A percentile compares a stretch with the other conserved stretches of the same genome.
Conservation (phyloP, 2,113 vertebrate species). For the Hiodon alosoides region DNA sequence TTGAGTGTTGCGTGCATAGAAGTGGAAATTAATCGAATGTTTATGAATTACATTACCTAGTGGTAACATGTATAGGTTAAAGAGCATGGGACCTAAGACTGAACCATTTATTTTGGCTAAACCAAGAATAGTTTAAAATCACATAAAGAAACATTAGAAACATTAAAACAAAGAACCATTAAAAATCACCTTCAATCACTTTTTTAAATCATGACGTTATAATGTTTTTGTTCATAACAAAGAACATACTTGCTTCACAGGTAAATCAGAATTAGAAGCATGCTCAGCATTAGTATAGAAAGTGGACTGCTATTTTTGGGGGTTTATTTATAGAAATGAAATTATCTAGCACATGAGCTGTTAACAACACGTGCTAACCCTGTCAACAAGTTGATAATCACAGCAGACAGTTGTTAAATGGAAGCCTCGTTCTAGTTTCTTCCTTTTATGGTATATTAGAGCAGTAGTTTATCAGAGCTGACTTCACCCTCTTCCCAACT, state of each 20-base stretch:
- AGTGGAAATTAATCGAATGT: background rate
- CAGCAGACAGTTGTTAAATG: background rate
- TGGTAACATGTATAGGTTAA: too few relatives aligned
- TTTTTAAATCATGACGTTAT: too few relatives aligned
- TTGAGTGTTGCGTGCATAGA: background rate
- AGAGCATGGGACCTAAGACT: too few relatives aligned
- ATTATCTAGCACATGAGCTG: background rate
- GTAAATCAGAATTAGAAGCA: background rate
- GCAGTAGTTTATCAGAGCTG: background rate
- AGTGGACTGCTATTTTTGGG: background rate
- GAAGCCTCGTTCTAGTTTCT: slow-evolving; percentile 6
- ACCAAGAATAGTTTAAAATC: too few relatives aligned
- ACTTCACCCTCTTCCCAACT: background rate
- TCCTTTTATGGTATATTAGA: slow-evolving; percentile 18
- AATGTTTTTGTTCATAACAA: too few relatives aligned
- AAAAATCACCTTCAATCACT: too few relatives aligned
- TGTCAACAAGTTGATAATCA: background rate
- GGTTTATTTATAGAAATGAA: background rate
- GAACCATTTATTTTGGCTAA: too few relatives aligned
- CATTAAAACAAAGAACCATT: too few relatives aligned
- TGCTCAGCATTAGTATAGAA: background rate
- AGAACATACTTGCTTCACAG: background rate
- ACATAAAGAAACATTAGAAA: too few relatives aligned
- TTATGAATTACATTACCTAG: too few relatives aligned
- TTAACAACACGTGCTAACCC: background rate